A percentile compares a stretch with the other conserved stretches of the same genome.
Evolutionary conservation across 2,113 vertebrate species (phyloP).

Genomic region (Petrocephalus microphthalmus): DNA sequence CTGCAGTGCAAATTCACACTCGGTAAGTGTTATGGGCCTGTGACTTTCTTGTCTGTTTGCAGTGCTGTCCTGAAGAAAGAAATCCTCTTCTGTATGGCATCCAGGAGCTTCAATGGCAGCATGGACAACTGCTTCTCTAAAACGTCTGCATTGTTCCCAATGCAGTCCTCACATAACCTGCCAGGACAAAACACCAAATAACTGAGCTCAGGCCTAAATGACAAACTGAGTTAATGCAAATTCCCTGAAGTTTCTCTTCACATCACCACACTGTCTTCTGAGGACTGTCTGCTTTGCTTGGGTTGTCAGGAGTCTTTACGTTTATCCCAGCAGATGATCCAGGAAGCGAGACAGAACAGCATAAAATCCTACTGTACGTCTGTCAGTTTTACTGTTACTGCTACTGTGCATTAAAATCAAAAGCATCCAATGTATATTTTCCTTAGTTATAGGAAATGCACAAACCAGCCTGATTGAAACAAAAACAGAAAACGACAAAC

Average conservation of each 20-base stretch:
- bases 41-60: not conserved
- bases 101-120: slow-evolving; percentile 70
- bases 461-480: not conserved
- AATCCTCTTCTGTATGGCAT: slow-evolving; percentile 70
- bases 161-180: slow-evolving; percentile 81
- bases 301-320: not conserved
- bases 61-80: slow-evolving; percentile 72
- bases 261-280: not conserved
- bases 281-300: not conserved
- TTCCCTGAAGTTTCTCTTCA: not conserved
- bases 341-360: not conserved
- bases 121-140: slow-evolving; percentile 67
- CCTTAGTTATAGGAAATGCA: not conserved
- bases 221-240: not conserved
- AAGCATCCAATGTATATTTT: not conserved
- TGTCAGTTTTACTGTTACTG: not conserved
- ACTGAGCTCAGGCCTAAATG: not conserved
- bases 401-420: not conserved
- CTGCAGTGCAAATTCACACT: not conserved
- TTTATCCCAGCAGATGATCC: not conserved
- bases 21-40: not conserved
- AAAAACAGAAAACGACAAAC: not conserved
- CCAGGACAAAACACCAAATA: not conserved
- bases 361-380: not conserved
- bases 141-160: slow-evolving; percentile 67